Percentiles rank a stretch among this genome's conserved stretches.
Evolutionary conservation across 2,797 vertebrate genomes (phyloP).

Genomic region (Microctenopoma lineatum): DNA sequence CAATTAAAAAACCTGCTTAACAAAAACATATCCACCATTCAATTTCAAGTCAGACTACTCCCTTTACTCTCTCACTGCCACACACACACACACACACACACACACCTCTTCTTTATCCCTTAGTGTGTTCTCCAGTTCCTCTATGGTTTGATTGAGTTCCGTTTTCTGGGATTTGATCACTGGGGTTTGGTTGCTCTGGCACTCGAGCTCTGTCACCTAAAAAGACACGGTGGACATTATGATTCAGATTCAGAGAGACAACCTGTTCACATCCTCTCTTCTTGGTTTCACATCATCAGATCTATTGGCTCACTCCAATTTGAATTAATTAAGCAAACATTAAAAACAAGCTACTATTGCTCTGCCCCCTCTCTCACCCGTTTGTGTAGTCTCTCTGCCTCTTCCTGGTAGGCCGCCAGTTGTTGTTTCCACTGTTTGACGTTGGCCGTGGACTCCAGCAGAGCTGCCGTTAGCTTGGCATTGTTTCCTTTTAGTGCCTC

Average conservation of each 20-base stretch:
- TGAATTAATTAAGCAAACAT: conserved; percentile 42
- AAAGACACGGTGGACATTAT: conserved; percentile 29
- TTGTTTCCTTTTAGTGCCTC: conserved; percentile 98
- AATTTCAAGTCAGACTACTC: not conserved
- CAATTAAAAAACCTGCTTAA: conserved; percentile 14
- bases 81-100: conserved; percentile 35
- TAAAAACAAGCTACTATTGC: conserved; percentile 34
- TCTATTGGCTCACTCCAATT: conserved; percentile 30
- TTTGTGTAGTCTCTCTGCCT: conserved; percentile 98
- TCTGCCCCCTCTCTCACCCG: conserved; percentile 83
- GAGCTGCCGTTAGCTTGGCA: conserved; percentile 95
- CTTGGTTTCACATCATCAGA: conserved; percentile 36
- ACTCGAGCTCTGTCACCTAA: conserved; percentile 97
- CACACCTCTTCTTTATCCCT: conserved; percentile 94
- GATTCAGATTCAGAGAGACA: conserved; percentile 8
- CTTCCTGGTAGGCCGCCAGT: conserved; percentile 96
- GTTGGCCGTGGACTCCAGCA: conserved; percentile 98
- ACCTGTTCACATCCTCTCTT: conserved; percentile 34
- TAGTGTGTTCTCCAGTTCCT: conserved; percentile 92
- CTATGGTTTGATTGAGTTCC: conserved; percentile 97
- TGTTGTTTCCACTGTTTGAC: conserved; percentile 99
- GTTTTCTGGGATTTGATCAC: conserved; percentile 97
- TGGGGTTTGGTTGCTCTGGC: conserved; percentile 95
- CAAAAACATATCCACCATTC: not conserved
- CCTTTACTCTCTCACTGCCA: not conserved